Evolutionary conservation across 1,140 invertebrate species (phyloP), one percentile per base, ranked within the genome.

Genomic region (Aphaenogaster rudis): DNA sequence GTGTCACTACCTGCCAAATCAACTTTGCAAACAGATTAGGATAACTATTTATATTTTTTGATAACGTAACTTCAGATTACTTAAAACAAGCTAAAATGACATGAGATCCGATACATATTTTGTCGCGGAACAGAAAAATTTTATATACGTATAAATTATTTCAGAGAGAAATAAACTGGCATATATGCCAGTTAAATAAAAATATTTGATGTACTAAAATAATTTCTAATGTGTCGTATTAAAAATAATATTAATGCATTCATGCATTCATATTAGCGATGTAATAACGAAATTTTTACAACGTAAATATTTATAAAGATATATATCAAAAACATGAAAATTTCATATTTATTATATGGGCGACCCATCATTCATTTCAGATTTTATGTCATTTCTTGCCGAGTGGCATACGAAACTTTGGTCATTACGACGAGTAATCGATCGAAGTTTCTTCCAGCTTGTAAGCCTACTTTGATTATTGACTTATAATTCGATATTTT

Each of bases 401-500:
- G 17, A 15, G 0, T 76, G 39, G 3, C 9, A 15, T 42, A 59
- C 3, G 13, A 39, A 39, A 59, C 42, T 76, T 76, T 42, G 8
- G 33, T 8, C 17, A 66, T 66, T 72, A 57, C 2, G 33, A 74
- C 11, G 64, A 59, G 5, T 57, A 76, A 76, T 21, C 11, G 11
- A 9, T 4, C 11, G 7, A 57, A 42, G n/a, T 59, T 76, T 59
- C 36, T 76, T 59, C 2, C 1, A 42, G 11, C n/a, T 15, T 42
- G 17, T 59, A 59, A 57, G 17, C 11, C 42, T 48, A 48, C 13
- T 48, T 76, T 59, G 33, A 54, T 39, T 59, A 15, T 76, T 76
- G 36, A 42, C 52, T 74, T 74, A 54, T 36, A 42, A 59, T 59
- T 42, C n/a, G 0, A 76, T 76, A 76, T 59, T 76, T 57, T 76